Base-by-base conservation (phyloP, 2,888 invertebrate species). In the Tetragonisca angustula region DNA sequence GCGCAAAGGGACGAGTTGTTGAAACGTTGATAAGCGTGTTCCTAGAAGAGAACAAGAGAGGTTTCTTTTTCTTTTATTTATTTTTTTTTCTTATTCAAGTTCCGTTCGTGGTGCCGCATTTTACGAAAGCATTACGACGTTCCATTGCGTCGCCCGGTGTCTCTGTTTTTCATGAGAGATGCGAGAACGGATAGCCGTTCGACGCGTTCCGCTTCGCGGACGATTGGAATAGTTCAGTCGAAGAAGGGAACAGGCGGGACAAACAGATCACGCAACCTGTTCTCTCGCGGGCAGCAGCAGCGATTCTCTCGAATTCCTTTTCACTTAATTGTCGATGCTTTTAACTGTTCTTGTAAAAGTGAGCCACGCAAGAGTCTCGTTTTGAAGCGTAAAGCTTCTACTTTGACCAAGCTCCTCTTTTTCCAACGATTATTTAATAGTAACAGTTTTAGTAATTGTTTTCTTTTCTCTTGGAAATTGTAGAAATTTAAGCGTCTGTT, bases 21-120 rank as follows among this genome's bases (percentile, higher is more conserved):
- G 72, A 50, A 32, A 50, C 4, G 15, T 36, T 75, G 65, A 67
- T 54, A 75, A 75, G 74, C 65, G 19, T 56, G 11, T 43, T 43
- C 43, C 36, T n/a, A 27, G 21, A 50, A 43, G 74, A 24, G 67
- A 65, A 43, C 27, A 27, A 27, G 4, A 19, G 24, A 43, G 43
- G 1, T 9, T 73, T 50, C 50, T 72, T 50, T 9, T 43, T 73
- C n/a, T 50, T 62, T 72, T 50, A 4, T 64, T 21, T 17, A 32
- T n/a, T n/a, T n/a, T n/a, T n/a, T 9, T 43, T 73, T 50, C 50
- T 72, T 50, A 4, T 64, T 21, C 9, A 32, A 52, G 36, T n/a
- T 43, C 24, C 13, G 32, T 43, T 43, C 43, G n/a, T n/a, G 52
- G 36, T 43, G 43, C 9, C 43, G 43, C 36, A 32, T 36, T 65